A percentile compares a stretch with the other conserved stretches of the same genome.
Evolutionary conservation across 2,797 vertebrate genomes (phyloP).

Genomic region (Ctenochaetus hawaiiensis): DNA sequence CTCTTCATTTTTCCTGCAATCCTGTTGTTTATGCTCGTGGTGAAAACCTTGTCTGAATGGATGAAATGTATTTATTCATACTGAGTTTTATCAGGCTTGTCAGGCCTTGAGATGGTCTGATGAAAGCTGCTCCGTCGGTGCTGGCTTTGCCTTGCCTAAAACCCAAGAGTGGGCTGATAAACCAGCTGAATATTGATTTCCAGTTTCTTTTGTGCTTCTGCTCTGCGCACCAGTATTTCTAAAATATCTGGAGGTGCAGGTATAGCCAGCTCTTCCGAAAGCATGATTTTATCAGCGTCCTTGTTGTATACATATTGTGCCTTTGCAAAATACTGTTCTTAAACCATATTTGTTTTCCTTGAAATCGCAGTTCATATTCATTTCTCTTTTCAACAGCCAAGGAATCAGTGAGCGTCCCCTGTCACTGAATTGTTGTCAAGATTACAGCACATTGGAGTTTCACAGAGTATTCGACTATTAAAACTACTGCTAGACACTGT

Average conservation of each 20-base stretch:
- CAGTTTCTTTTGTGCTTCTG: conserved; percentile 13
- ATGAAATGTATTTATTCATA: conserved; percentile 35
- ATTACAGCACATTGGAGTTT: not conserved
- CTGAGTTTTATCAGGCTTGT: conserved; percentile 25
- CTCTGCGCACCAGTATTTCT: conserved; percentile 10
- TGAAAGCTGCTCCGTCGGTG: conserved; percentile 30
- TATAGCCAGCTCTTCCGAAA: not conserved
- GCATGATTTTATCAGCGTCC: conserved; percentile 3
- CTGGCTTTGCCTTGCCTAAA: conserved; percentile 28
- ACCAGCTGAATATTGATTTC: conserved; percentile 40
- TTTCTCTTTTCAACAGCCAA: conserved; percentile 49
- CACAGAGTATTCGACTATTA: too few relatives aligned
- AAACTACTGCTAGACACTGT: too few relatives aligned
- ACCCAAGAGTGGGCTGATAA: conserved; percentile 41
- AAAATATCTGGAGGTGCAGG: conserved; percentile 14
- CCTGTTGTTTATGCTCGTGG: not conserved
- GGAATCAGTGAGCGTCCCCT: conserved; percentile 33
- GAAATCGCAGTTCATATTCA: conserved; percentile 17
- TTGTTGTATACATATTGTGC: conserved; percentile 1
- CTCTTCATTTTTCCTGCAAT: not conserved
- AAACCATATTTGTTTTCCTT: conserved; percentile 3
- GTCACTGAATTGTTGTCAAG: conserved; percentile 26
- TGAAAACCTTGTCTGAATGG: conserved; percentile 22
- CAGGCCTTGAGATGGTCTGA: conserved; percentile 46
- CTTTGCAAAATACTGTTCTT: conserved; percentile 23